Evolutionary conservation across 2,888 invertebrate genomes (phyloP).

Genomic region (Erannis defoliaria): DNA sequence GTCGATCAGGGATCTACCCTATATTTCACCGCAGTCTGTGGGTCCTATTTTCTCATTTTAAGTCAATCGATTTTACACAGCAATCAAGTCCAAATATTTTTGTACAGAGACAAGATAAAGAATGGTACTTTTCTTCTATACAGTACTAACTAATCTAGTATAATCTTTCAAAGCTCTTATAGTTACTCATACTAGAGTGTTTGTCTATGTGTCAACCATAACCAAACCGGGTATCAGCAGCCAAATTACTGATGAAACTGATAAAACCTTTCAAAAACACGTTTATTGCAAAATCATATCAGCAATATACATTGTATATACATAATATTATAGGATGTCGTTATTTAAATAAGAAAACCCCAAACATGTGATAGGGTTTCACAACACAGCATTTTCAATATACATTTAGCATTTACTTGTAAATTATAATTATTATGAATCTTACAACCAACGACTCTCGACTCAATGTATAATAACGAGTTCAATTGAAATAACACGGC

Average conservation of each 20-base stretch:
- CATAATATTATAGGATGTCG: background rate
- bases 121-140: background rate
- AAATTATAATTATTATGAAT: conserved; percentile 2
- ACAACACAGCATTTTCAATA: conserved; percentile 2
- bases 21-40: too few species aligned
- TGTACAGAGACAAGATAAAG: too few species aligned
- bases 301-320: background rate
- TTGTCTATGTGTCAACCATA: too few species aligned
- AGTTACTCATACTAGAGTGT: background rate
- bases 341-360: background rate
- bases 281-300: conserved; percentile 13
- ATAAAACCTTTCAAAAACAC: conserved; percentile 6
- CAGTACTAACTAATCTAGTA: too few species aligned
- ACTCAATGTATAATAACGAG: background rate
- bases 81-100: too few species aligned
- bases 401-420: background rate
- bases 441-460: background rate
- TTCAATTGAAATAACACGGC: conserved; percentile 2
- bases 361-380: background rate
- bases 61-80: too few species aligned
- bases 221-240: background rate
- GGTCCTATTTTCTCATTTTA: too few species aligned
- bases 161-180: background rate
- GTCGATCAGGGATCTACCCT: too few species aligned
- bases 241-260: conserved; percentile 8